Conservation (phyloP, 2,797 vertebrate genomes). For the Mionectes olivaceus region DNA sequence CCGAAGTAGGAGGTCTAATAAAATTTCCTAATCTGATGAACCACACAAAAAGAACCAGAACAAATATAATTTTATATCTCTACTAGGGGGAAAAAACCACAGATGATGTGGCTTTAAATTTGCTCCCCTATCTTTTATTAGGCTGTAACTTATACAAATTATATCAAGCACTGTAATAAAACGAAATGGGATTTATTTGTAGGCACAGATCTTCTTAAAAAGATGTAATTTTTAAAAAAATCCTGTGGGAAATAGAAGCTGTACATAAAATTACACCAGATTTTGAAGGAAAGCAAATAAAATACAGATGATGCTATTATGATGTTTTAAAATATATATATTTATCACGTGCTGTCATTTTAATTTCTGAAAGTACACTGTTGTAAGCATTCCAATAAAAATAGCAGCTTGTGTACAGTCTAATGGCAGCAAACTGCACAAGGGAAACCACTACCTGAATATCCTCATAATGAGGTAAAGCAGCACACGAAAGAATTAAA, state of each 20-base stretch:
- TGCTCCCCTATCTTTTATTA: conserved; percentile 27
- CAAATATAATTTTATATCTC: conserved; percentile 47
- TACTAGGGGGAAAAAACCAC: neutral
- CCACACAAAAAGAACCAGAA: conserved; percentile 11
- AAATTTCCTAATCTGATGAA: conserved; percentile 64
- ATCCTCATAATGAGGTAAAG: neutral
- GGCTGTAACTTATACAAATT: conserved; percentile 21
- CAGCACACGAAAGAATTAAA: neutral
- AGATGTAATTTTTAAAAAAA: neutral
- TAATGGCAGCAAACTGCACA: neutral
- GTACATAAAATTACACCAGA: neutral
- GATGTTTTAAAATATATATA: neutral
- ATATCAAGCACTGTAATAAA: conserved; percentile 12
- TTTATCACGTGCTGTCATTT: neutral
- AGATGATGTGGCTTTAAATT: conserved; percentile 46
- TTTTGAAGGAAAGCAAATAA: conserved; percentile 31
- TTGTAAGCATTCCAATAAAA: neutral
- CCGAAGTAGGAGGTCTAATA: conserved; percentile 31
- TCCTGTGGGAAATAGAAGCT: neutral
- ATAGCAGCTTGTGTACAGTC: neutral
- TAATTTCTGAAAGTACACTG: neutral
- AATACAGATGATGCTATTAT: conserved; percentile 7
- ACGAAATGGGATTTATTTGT: conserved; percentile 16
- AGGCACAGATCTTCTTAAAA: conserved; percentile 28
- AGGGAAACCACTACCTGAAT: neutral